These are phyloP conservation scores for Erythrocercus mccallii DNA, from an alignment of 2,113 vertebrate species.

Conservation along the genomic window DNA sequence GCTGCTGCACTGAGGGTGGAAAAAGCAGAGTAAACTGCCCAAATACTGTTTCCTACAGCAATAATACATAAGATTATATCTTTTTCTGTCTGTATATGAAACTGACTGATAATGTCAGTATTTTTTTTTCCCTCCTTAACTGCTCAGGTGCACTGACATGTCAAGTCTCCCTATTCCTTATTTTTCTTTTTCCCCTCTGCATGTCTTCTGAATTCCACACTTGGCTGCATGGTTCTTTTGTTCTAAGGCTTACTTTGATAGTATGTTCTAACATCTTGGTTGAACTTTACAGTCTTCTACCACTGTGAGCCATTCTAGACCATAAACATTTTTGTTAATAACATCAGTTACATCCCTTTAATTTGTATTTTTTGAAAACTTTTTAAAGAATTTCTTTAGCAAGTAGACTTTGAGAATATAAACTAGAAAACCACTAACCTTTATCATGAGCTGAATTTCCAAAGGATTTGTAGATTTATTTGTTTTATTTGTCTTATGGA, in stretches of 20 bases:
- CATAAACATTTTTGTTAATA: background rate
- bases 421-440: background rate
- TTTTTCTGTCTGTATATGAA: background rate
- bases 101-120: background rate
- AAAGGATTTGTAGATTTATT: background rate
- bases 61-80: background rate
- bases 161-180: background rate
- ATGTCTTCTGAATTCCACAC: background rate
- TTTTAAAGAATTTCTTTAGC: background rate
- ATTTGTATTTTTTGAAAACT: background rate
- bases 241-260: background rate
- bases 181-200: background rate
- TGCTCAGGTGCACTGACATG: background rate
- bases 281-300: background rate
- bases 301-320: background rate
- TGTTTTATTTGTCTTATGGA: background rate
- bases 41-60: background rate
- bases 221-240: background rate
- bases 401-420: background rate
- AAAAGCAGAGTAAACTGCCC: background rate
- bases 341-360: background rate
- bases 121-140: background rate
- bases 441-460: background rate
- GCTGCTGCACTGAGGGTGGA: background rate
- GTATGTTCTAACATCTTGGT: background rate